phyloP scores from a whole-genome alignment of 2,113 vertebrate species.

The Pterocles burchelli region DNA sequence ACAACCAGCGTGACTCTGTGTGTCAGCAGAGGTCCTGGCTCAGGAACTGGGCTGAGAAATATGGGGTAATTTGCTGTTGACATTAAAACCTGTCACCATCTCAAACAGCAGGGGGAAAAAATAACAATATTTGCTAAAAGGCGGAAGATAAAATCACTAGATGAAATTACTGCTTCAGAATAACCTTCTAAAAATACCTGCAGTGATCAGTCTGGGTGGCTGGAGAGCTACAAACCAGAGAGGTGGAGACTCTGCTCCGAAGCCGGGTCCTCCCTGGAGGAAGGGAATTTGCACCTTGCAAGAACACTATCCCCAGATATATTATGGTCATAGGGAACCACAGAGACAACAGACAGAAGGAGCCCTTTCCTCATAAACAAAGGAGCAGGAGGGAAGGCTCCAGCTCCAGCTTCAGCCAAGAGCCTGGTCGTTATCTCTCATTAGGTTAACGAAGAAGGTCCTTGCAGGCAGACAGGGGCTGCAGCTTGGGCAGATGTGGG shows the following conservation, averaged over 20 bases:
- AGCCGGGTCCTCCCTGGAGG: not conserved
- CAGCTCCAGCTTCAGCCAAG: not conserved
- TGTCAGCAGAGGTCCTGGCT: not conserved
- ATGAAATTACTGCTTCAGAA: conserved; percentile 37
- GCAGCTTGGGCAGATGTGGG: not conserved
- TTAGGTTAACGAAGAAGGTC: not conserved
- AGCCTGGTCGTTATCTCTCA: not conserved
- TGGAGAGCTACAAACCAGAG: not conserved
- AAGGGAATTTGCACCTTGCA: conserved; percentile 42
- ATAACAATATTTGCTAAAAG: conserved; percentile 58
- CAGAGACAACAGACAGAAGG: not conserved
- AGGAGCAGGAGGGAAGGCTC: not conserved
- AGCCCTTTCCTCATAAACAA: not conserved
- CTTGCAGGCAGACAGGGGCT: not conserved
- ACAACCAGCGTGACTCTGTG: not conserved
- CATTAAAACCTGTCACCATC: conserved; percentile 62
- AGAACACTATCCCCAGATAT: not conserved
- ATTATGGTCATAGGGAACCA: not conserved
- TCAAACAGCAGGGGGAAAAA: not conserved
- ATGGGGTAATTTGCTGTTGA: conserved; percentile 53
- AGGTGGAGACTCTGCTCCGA: not conserved
- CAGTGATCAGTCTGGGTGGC: conserved; percentile 14
- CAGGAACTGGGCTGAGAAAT: conserved; percentile 45
- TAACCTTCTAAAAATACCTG: conserved; percentile 62
- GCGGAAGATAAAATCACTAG: conserved; percentile 51